Percentiles rank a stretch among this genome's conserved stretches.
These are phyloP conservation scores for Sericinus montela DNA, from an alignment of 2,888 invertebrate species.

Conservation along the genomic window DNA sequence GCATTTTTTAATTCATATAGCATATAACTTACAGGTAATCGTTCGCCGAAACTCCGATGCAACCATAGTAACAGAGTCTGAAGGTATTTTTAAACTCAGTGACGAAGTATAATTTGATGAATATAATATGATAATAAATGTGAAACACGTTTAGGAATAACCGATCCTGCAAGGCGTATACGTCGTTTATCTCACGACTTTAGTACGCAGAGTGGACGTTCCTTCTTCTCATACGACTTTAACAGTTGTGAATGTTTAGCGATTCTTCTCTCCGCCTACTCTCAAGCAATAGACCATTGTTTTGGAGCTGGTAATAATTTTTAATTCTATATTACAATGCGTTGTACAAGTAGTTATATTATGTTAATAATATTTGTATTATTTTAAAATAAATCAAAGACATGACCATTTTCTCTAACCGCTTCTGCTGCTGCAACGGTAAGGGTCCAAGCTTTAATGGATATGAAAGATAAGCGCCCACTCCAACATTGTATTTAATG, in stretches of 20 bases:
- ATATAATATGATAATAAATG: not conserved
- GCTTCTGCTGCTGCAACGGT: too few relatives aligned
- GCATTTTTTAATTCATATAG: too few relatives aligned
- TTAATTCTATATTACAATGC: not conserved
- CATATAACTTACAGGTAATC: conserved; percentile 3
- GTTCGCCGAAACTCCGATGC: conserved; percentile 14
- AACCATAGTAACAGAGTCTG: conserved; percentile 19
- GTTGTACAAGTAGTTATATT: too few relatives aligned
- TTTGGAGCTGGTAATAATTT: conserved; percentile 73
- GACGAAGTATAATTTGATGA: not conserved
- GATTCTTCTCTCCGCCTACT: conserved; percentile 77
- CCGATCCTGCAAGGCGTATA: conserved; percentile 13
- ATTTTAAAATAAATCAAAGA: too few relatives aligned
- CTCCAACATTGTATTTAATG: too few relatives aligned
- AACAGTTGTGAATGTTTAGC: conserved; percentile 78
- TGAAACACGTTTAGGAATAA: not conserved
- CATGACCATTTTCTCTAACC: too few relatives aligned
- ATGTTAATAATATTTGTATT: too few relatives aligned
- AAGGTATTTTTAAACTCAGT: conserved; percentile 10
- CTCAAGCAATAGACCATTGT: conserved; percentile 80
- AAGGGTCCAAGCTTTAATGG: too few relatives aligned
- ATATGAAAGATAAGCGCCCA: too few relatives aligned
- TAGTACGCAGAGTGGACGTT: conserved; percentile 36
- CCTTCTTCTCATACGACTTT: conserved; percentile 69
- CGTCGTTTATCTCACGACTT: conserved; percentile 21